A percentile compares a stretch with the other conserved stretches of the same genome.
These are phyloP conservation scores for Xenopus petersii DNA, from an alignment of 2,797 vertebrate genomes.

Conservation along the genomic window DNA sequence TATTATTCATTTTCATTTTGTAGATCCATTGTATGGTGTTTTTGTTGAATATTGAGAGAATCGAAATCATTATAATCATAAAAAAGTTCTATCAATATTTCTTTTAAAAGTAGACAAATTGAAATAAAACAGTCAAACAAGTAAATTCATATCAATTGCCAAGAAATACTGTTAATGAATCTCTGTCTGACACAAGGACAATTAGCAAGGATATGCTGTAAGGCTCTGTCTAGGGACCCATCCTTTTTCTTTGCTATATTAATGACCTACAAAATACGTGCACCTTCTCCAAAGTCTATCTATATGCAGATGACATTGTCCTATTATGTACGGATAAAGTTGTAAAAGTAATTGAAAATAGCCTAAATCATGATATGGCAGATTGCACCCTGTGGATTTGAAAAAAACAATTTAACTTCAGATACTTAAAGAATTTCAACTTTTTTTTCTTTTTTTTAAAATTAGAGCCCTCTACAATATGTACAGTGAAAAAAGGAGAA, in stretches of 20 bases:
- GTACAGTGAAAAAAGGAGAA: slow-evolving; percentile 1
- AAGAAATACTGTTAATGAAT: slow-evolving; percentile 43
- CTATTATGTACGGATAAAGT: slow-evolving; percentile 47
- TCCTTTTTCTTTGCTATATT: slow-evolving; percentile 45
- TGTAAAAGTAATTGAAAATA: slow-evolving; percentile 49
- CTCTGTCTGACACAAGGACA: slow-evolving; percentile 45
- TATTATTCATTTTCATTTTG: no score
- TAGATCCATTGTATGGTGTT: no score
- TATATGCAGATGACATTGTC: slow-evolving; percentile 49
- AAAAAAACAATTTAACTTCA: slow-evolving; percentile 37
- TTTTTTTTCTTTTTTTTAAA: slow-evolving; percentile 8
- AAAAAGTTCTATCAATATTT: no score
- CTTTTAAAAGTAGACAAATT: slow-evolving; percentile 23
- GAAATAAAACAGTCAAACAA: slow-evolving; percentile 34
- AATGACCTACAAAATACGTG: slow-evolving; percentile 46
- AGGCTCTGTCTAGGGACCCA: slow-evolving; percentile 40
- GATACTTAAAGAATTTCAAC: slow-evolving; percentile 32
- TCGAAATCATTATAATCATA: no score
- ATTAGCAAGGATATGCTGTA: slow-evolving; percentile 44
- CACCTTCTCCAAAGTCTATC: slow-evolving; percentile 43
- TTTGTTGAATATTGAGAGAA: no score
- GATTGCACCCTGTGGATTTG: slow-evolving; percentile 38
- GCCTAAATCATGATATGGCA: slow-evolving; percentile 45
- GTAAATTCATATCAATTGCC: slow-evolving; percentile 40
- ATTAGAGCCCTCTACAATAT: slow-evolving; percentile 26